Conservation (phyloP, 2,888 invertebrate genomes). For the Eilema sororculum region DNA sequence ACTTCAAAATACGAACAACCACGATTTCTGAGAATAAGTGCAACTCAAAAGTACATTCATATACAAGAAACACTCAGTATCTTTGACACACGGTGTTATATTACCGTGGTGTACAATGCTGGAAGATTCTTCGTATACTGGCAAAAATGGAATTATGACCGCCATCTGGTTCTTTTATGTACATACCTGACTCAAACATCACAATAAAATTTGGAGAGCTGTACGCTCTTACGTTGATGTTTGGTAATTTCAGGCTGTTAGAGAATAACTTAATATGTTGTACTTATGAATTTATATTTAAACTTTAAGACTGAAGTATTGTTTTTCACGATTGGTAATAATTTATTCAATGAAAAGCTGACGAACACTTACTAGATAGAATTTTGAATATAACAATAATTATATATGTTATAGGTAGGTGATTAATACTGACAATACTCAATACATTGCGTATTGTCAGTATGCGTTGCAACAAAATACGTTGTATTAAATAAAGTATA, state of each 20-base stretch:
- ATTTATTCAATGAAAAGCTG: too few relatives aligned
- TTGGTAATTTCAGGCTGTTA: background rate
- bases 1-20: background rate
- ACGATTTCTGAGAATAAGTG: background rate
- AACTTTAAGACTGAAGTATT: background rate
- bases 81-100: background rate
- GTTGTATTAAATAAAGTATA: too few relatives aligned
- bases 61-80: background rate
- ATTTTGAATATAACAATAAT: too few relatives aligned
- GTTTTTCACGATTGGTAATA: too few relatives aligned
- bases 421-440: too few relatives aligned
- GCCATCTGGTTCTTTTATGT: constrained; percentile 1
- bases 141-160: constrained; percentile 1
- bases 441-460: too few relatives aligned
- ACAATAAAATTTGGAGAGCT: background rate
- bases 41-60: background rate
- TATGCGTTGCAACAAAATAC: too few relatives aligned
- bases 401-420: too few relatives aligned
- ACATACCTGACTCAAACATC: background rate
- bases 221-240: constrained; percentile 4
- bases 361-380: too few relatives aligned
- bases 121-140: background rate
- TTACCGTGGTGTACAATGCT: background rate
- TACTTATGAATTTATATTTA: background rate
- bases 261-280: too few relatives aligned